Evolutionary conservation across 2,888 invertebrate species (phyloP).

Genomic region (Phyllotreta cruciferae): DNA sequence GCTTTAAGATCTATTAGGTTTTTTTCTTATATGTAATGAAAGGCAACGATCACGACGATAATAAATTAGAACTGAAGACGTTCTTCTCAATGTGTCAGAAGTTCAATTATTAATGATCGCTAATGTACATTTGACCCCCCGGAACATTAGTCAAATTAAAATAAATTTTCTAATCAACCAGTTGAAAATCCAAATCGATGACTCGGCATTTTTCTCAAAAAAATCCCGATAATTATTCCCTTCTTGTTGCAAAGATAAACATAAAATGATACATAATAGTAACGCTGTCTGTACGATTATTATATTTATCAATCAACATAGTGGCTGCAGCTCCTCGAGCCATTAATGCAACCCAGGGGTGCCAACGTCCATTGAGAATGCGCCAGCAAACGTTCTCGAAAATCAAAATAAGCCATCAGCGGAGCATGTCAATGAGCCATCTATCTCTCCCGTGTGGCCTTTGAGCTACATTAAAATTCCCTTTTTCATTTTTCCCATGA

Average conservation of each 20-base stretch:
- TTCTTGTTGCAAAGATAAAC: too few species aligned
- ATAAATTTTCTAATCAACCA: conserved; percentile 22
- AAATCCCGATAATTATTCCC: too few species aligned
- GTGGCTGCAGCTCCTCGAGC: not conserved
- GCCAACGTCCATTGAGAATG: conserved; percentile 24
- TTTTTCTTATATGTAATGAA: conserved; percentile 1
- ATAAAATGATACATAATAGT: too few species aligned
- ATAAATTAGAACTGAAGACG: conserved; percentile 42
- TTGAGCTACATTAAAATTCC: conserved; percentile 50
- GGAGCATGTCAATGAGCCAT: conserved; percentile 51
- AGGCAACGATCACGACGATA: conserved; percentile 4
- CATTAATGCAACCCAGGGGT: conserved; percentile 33
- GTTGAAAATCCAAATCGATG: conserved; percentile 20
- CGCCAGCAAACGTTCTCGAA: conserved; percentile 26
- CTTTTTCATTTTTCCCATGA: conserved; percentile 52
- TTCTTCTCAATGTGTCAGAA: conserved; percentile 41
- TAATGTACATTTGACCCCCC: conserved; percentile 42
- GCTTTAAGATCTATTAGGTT: too few species aligned
- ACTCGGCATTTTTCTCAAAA: not conserved
- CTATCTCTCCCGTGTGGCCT: conserved; percentile 47
- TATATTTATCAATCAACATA: not conserved
- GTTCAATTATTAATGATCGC: conserved; percentile 47
- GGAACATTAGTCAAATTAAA: conserved; percentile 41
- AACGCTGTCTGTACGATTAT: too few species aligned
- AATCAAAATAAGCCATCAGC: conserved; percentile 45